A percentile compares a stretch with the other conserved stretches of the same genome.
phyloP scores from a whole-genome alignment of 2,797 vertebrate species.

The Philypnodon macrostomus region DNA sequence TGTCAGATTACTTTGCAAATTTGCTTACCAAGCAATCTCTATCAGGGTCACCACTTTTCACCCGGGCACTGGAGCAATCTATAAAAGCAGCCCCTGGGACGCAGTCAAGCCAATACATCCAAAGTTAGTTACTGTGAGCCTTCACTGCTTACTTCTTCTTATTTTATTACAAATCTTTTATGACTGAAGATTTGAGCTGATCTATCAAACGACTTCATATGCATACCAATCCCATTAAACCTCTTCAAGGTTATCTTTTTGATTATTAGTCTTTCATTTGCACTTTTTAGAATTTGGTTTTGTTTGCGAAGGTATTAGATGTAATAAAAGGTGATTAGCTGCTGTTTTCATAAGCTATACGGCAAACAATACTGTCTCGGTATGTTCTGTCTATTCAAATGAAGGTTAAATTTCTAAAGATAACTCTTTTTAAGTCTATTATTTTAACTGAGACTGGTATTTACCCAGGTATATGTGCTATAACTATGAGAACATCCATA shows the following conservation, averaged over 20 bases:
- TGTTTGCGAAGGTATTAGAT: background rate
- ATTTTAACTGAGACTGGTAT: too few species aligned
- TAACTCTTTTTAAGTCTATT: too few species aligned
- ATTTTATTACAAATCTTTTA: constrained; percentile 24
- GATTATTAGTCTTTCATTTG: background rate
- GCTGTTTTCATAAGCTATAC: constrained; percentile 2
- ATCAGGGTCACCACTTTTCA: constrained; percentile 53
- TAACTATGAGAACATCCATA: background rate
- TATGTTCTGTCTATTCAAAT: background rate
- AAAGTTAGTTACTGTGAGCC: constrained; percentile 35
- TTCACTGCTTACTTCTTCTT: constrained; percentile 34
- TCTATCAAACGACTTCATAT: constrained; percentile 3
- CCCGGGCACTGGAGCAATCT: constrained; percentile 50
- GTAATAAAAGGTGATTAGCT: background rate
- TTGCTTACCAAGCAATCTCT: constrained; percentile 66
- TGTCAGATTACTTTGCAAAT: constrained; percentile 60
- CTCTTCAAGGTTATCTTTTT: constrained; percentile 2
- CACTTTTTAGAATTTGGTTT: background rate
- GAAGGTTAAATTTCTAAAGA: background rate
- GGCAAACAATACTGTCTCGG: background rate
- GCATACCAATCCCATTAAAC: background rate
- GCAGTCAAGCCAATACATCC: constrained; percentile 32
- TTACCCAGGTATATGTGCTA: too few species aligned
- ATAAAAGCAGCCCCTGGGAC: constrained; percentile 47
- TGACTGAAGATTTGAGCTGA: constrained; percentile 17